Evolutionary conservation across 2,888 invertebrate genomes (phyloP).

Genomic region (Drosophila glabriapex): DNA sequence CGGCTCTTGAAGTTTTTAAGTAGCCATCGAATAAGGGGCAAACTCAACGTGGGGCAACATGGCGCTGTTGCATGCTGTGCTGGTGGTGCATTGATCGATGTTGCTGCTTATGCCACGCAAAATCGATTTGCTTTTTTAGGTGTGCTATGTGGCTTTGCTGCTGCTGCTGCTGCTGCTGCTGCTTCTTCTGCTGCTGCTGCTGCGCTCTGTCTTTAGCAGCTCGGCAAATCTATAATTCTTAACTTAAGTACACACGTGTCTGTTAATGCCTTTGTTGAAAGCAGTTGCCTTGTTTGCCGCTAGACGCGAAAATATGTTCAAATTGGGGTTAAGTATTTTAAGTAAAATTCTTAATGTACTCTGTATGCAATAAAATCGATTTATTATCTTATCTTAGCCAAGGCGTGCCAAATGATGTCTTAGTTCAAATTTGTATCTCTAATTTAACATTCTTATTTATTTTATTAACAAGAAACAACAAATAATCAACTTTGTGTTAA

Average conservation of each 20-base stretch:
- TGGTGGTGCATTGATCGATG: constrained; percentile 29
- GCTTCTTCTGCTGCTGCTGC: neutral
- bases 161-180: neutral
- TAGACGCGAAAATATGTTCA: neutral
- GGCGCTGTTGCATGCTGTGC: neutral
- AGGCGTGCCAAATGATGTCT: neutral
- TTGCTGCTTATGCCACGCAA: neutral
- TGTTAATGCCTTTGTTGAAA: neutral
- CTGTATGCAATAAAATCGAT: neutral
- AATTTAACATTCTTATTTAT: neutral
- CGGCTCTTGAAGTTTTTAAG: constrained; percentile 75
- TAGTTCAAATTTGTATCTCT: neutral
- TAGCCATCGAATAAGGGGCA: constrained; percentile 37
- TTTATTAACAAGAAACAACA: neutral
- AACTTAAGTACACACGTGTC: neutral
- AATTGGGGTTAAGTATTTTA: neutral
- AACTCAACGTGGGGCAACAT: neutral
- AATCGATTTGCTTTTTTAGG: constrained; percentile 3
- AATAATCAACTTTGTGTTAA: neutral
- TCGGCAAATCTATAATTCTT: neutral
- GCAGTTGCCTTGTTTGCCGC: neutral
- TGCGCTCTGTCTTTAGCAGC: neutral
- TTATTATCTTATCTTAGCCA: neutral
- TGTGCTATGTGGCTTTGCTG: neutral
- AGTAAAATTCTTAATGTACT: neutral